Conservation (phyloP, 1,140 invertebrate species). For the Schlechtendalia chinensis region DNA sequence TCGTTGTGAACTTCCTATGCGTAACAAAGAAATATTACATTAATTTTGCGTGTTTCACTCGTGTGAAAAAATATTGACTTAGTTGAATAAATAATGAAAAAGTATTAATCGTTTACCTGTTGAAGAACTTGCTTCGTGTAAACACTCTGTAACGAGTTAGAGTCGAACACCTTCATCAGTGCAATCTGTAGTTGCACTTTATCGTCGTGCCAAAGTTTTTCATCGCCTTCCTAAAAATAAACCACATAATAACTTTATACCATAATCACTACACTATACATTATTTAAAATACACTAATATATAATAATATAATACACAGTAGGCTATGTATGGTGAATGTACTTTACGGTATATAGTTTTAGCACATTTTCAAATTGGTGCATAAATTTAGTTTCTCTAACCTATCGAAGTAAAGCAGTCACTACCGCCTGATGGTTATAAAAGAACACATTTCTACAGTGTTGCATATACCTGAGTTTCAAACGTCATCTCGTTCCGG, state of each 20-base stretch:
- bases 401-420: too few relatives aligned
- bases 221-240: conserved; percentile 12
- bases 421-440: too few relatives aligned
- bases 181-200: conserved; percentile 28
- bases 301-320: neutral
- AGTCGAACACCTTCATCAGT: neutral
- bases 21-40: neutral
- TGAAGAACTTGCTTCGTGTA: conserved; percentile 22
- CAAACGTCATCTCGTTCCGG: neutral
- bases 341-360: neutral
- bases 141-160: neutral
- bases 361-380: too few relatives aligned
- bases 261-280: too few relatives aligned
- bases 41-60: neutral
- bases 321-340: neutral
- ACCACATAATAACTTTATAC: neutral
- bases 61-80: neutral
- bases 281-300: neutral
- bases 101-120: neutral
- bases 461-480: neutral
- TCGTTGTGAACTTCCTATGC: conserved; percentile 72
- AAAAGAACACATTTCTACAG: too few relatives aligned
- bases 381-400: too few relatives aligned
- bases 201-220: conserved; percentile 18
- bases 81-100: neutral